Percentiles rank a stretch among this genome's conserved stretches.
phyloP scores from a whole-genome alignment of 2,113 vertebrate genomes.

The Arvicanthis niloticus region DNA sequence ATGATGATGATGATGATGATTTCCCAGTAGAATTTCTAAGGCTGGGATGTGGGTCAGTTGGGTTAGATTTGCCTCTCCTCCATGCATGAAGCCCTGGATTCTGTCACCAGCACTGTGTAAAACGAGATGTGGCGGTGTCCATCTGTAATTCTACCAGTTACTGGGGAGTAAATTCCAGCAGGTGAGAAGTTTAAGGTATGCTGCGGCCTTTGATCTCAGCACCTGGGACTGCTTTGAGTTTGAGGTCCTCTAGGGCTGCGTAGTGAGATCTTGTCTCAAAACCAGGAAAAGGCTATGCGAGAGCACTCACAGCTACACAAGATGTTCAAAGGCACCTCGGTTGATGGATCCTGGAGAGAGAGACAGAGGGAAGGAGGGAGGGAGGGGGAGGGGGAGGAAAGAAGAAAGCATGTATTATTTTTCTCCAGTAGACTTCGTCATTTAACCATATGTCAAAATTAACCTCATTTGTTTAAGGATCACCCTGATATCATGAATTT shows the following conservation, averaged over 20 bases:
- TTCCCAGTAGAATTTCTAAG: background rate
- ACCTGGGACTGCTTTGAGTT: background rate
- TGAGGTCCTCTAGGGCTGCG: background rate
- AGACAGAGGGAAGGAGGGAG: no score
- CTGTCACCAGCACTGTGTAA: background rate
- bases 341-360: no score
- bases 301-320: background rate
- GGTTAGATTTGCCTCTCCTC: background rate
- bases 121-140: background rate
- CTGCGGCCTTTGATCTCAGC: background rate
- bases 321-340: background rate
- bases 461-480: background rate
- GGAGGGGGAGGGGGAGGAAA: no score
- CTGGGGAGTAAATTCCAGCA: background rate
- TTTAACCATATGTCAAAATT: slow-evolving; percentile 30
- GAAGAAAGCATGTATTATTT: background rate
- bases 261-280: background rate
- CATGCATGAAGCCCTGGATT: background rate
- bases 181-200: background rate
- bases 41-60: background rate
- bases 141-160: background rate
- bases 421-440: background rate
- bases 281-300: background rate
- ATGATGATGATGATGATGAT: background rate
- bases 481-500: background rate